Evolutionary conservation across 2,113 vertebrate genomes (phyloP).

Genomic region (Shinisaurus crocodilurus): DNA sequence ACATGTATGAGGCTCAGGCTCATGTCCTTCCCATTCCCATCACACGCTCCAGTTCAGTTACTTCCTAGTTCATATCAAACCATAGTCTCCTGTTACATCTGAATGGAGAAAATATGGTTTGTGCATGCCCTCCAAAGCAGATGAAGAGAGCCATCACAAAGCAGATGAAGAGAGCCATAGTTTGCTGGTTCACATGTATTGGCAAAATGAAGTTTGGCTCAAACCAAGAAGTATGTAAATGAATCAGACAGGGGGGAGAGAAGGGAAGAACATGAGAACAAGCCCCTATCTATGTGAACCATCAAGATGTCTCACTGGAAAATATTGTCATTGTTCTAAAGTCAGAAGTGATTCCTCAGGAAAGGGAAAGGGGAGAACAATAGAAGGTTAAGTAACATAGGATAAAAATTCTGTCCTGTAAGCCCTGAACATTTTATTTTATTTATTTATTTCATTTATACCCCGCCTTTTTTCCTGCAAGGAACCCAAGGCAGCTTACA

Average conservation of each 20-base stretch:
- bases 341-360: slow-evolving; percentile 14
- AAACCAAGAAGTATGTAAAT: neutral
- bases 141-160: neutral
- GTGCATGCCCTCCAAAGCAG: neutral
- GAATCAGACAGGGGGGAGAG: too few species aligned
- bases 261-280: too few species aligned
- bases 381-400: slow-evolving; percentile 48
- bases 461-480: too few species aligned
- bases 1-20: neutral
- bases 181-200: neutral
- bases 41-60: neutral
- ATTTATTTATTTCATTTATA: too few species aligned
- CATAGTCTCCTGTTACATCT: neutral
- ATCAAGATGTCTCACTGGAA: neutral
- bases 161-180: neutral
- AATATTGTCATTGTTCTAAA: neutral
- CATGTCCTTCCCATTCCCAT: too few species aligned
- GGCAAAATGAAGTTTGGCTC: neutral
- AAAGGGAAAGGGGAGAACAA: slow-evolving; percentile 11
- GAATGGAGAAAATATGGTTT: neutral
- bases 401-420: slow-evolving; percentile 38
- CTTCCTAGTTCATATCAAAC: neutral
- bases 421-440: too few species aligned
- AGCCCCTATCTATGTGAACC: neutral
- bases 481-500: too few species aligned